phyloP scores from a whole-genome alignment of 2,113 vertebrate species.

The Mesembrinibis cayennensis region DNA sequence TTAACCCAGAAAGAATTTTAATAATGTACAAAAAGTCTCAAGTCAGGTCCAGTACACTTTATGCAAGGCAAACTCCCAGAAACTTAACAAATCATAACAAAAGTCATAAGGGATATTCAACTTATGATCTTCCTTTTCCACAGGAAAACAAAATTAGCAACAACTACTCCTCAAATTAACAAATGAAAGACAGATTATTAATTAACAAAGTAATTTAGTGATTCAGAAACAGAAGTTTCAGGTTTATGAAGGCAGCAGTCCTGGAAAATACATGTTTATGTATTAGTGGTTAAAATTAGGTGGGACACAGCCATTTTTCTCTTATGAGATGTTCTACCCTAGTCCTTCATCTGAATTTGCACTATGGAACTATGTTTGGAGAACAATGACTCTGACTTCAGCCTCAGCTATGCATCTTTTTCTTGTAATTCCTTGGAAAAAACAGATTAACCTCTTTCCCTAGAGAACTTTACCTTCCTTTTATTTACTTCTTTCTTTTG shows the following conservation, averaged over 20 bases:
- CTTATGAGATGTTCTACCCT: not conserved
- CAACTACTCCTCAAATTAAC: not conserved
- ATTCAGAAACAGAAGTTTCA: not conserved
- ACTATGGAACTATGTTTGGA: not conserved
- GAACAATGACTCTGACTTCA: not conserved
- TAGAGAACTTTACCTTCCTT: not conserved
- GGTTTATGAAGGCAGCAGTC: not conserved
- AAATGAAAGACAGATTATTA: not conserved
- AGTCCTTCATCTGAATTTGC: not conserved
- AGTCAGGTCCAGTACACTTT: not conserved
- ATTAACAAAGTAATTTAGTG: not conserved
- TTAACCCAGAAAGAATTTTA: not conserved
- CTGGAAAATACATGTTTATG: not conserved
- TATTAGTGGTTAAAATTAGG: not conserved
- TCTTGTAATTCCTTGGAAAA: not conserved
- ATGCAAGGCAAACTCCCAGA: not conserved
- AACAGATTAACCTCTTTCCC: not conserved
- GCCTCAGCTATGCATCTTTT: fast-evolving
- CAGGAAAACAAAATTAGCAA: not conserved
- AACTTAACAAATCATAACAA: not conserved
- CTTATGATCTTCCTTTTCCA: not conserved
- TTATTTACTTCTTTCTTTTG: not conserved
- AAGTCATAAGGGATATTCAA: not conserved
- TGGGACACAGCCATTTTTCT: not conserved
- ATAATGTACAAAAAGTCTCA: not conserved